Evolutionary conservation across 2,888 invertebrate species (phyloP), one percentile per base, ranked within the genome.

Genomic region (Cerceris rybyensis): DNA sequence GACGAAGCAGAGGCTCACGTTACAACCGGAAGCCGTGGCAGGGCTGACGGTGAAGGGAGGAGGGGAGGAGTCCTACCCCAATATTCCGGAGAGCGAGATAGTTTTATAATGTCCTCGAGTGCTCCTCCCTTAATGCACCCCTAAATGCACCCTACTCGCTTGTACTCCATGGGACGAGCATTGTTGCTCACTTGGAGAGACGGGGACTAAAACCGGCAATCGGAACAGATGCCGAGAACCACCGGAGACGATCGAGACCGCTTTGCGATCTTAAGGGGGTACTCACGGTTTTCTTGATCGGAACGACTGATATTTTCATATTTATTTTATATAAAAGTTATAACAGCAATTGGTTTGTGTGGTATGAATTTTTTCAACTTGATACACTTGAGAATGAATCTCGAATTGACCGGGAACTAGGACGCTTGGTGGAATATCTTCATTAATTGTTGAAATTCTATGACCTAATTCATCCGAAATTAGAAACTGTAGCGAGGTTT

Each of bases 1-100:
- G 49, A 55, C 13, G 61, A 63, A 64, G 70, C 55, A 68, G 75
- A 73, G 75, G 85, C 91, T 92, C 92, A 87, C 88, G 88, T 92
- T 92, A 91, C 92, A 90, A 91, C 91, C 92, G 92, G 92, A 92
- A 92, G 91, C 86, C 86, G 89, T 81, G 84, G 86, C 78, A 85
- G 83, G 85, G 78, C 78, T 80, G 83, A 73, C 28, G 28, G 82
- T 81, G 82, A 84, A 84, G 81, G 85, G 87, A 83, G 72, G 81
- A 83, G 75, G 59, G 82, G 81, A 79, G 80, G 83, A 78, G 87
- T 85, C 88, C 87, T 88, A 88, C 88, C 89, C 87, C 90, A 87
- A 87, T 89, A 81, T 82, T 79, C 72, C 58, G 55, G 75, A 50
- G 70, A 71, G 85, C 81, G 59, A 88, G 87, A 88, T 87, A 89